Base-by-base conservation (phyloP, 2,797 vertebrate species). In the Pristis pectinata region DNA sequence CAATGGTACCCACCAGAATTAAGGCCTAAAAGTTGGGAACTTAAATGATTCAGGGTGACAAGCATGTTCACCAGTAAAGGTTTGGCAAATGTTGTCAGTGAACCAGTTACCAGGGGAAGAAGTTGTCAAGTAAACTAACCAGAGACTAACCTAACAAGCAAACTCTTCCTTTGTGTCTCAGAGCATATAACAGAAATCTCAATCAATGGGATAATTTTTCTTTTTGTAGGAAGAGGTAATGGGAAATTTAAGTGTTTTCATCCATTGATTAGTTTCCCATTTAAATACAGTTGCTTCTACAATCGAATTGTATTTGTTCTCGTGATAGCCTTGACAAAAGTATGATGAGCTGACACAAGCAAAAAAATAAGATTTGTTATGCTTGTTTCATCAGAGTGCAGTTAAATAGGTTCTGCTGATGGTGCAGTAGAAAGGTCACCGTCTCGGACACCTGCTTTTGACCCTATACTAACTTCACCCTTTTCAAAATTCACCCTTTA, bases 271-370 rank as follows among this genome's bases (percentile, higher is more conserved):
- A 41, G 61, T 67, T 70, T 67, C 64, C 89, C 37, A 67, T 93
- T 67, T 93, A 64, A 64, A 93, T 93, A 67, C 61, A 5, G 64
- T 67, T 93, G 61, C 34, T 44, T 67, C 64, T 24, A 22, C 56
- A 67, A 41, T 44, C 59, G n/a, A 37, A 37, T 64, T 70, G 44
- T 41, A 70, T 44, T 93, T 93, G n/a, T 93, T 93, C 64, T 70
- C 64, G 15, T 92, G 41, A 92, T 92, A 92, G 87, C 17, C 64
- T 70, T 93, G 89, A 87, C 34, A 27, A 30, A 93, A 93, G 22
- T 53, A 93, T 93, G 64, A 89, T 30, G n/a, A 27, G 89, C 89
- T 67, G 89, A 67, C 89, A 93, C 89, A 93, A 87, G 89, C 89
- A 93, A 30, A 41, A 92, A 37, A 92, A 37, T 64, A 93, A 41